Base-by-base conservation (phyloP, 2,113 vertebrate genomes). In the Circaetus gallicus region DNA sequence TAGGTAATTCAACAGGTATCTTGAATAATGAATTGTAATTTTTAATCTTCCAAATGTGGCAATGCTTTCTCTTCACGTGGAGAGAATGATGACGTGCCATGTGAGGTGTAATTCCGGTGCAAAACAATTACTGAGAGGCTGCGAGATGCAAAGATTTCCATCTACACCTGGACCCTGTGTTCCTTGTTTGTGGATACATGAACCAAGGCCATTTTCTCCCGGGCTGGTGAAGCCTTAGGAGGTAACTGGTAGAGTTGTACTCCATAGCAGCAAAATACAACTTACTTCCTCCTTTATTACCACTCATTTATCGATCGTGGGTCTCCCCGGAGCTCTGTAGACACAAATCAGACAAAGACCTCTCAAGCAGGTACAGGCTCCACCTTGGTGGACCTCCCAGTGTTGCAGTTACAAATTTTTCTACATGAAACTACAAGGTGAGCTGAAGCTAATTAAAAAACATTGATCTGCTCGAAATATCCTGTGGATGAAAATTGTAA, bases 301-400 rank as follows among this genome's bases (percentile, higher is more conserved):
- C 15, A 9, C 31, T n/a, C 22, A 11, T 31, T 84, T 61, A 34
- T 12, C 2, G 1, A 36, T 15, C 2, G 0, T 0, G 0, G 31
- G 12, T 6, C 8, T 49, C 59, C 20, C 59, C 1, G 1, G 45
- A 71, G 45, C 34, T 53, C 73, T 55, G 18, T 34, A 16, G 38
- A 45, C 63, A 63, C 55, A 63, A 32, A 32, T 6, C 11, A 26
- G 32, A 34, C 10, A 17, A 24, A 34, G 10, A 4, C 7, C 22
- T 49, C 49, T 34, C 42, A n/a, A 24, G 24, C 15, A 58, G 69
- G 34, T 31, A 4, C 6, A 18, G 22, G 18, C 5, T 84, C n/a
- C 55, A 66, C 36, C 52, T 24, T 6, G 69, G 14, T 31, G 69
- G 43, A 55, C 6, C 25, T 71, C 70, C 18, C 7, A 5, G 6